These are phyloP conservation scores for Chondrosia reniformis DNA, from an alignment of 37 sponge, comb jelly and placozoan species.

Conservation along the genomic window DNA sequence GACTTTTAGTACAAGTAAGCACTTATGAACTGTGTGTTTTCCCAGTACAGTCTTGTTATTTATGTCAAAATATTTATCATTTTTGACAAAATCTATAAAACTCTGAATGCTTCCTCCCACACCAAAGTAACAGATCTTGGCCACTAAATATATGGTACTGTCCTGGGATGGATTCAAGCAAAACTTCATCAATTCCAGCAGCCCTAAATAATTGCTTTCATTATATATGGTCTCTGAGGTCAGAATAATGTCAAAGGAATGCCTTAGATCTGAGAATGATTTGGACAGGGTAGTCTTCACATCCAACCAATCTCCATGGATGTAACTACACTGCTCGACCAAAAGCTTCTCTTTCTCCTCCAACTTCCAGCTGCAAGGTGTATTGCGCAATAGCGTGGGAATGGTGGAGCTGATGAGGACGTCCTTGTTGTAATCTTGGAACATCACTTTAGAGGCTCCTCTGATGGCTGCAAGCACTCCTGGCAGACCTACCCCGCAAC, in stretches of 20 bases:
- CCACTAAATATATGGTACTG: slow-evolving; percentile 77
- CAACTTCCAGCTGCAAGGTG: not conserved
- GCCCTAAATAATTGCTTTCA: slow-evolving; percentile 44
- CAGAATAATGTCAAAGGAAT: slow-evolving; percentile 77
- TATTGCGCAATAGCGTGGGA: slow-evolving; percentile 60
- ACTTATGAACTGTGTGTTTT: too few species aligned
- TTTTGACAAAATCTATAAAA: slow-evolving; percentile 62
- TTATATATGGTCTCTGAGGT: slow-evolving; percentile 95
- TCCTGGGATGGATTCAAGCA: slow-evolving; percentile 6
- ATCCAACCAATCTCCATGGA: slow-evolving; percentile 67
- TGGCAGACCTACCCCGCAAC: slow-evolving; percentile 92
- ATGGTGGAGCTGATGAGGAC: slow-evolving; percentile 81
- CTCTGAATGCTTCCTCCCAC: slow-evolving; percentile 79
- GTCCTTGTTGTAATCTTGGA: slow-evolving; percentile 93
- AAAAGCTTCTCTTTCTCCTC: not conserved
- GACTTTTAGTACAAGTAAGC: too few species aligned
- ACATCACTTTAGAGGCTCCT: slow-evolving; percentile 58
- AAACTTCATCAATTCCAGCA: slow-evolving; percentile 57
- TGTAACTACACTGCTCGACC: slow-evolving; percentile 40
- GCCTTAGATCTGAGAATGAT: not conserved
- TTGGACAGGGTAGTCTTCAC: not conserved
- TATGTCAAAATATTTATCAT: slow-evolving; percentile 55
- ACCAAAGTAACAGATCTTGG: slow-evolving; percentile 92
- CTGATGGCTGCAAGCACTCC: slow-evolving; percentile 66
- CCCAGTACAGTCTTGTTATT: too few species aligned